These are phyloP conservation scores for Cephalotes varians DNA, from an alignment of 2,888 invertebrate species.

Conservation along the genomic window DNA sequence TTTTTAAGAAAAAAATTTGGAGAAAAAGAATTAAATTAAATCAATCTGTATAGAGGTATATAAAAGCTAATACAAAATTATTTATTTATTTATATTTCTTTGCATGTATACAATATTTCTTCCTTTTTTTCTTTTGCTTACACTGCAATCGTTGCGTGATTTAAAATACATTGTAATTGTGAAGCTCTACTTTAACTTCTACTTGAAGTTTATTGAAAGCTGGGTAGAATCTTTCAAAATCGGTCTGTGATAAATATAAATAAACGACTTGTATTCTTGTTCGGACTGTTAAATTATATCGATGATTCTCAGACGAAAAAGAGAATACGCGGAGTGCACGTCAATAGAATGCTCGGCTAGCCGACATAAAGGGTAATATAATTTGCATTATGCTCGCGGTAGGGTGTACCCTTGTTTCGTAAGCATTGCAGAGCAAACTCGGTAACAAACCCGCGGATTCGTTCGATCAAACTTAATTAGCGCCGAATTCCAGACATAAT, in stretches of 20 bases:
- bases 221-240: slow-evolving; percentile 5
- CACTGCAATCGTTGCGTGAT: neutral
- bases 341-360: slow-evolving; percentile 68
- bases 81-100: neutral
- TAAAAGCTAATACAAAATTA: neutral
- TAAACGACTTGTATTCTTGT: neutral
- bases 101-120: neutral
- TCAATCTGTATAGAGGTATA: neutral
- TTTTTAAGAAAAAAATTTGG: neutral
- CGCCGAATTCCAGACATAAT: slow-evolving; percentile 84
- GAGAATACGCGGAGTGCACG: slow-evolving; percentile 57
- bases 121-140: neutral
- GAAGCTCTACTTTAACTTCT: neutral
- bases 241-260: neutral
- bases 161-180: slow-evolving; percentile 5
- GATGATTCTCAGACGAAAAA: slow-evolving; percentile 46
- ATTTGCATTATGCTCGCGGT: slow-evolving; percentile 79
- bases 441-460: slow-evolving; percentile 82
- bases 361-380: slow-evolving; percentile 78
- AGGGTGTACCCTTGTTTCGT: slow-evolving; percentile 80
- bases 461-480: slow-evolving; percentile 85
- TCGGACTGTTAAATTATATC: slow-evolving; percentile 3
- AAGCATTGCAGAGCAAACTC: slow-evolving; percentile 80
- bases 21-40: neutral
- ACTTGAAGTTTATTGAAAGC: slow-evolving; percentile 6